Evolutionary conservation across 2,888 invertebrate genomes (phyloP).

Genomic region (Watsonalla binaria): DNA sequence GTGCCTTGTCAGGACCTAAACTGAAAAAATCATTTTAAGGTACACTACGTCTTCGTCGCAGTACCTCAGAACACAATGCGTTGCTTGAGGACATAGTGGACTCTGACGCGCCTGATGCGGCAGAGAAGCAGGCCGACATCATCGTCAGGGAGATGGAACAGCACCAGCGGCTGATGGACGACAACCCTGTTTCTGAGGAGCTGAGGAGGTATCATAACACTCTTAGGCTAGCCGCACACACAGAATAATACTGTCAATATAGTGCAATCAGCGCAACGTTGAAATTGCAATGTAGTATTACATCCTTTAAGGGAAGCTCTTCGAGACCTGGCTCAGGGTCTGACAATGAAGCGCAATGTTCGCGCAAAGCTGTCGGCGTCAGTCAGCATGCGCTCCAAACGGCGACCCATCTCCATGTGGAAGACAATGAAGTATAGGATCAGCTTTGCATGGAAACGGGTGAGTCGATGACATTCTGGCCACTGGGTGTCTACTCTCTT

Average conservation of each 20-base stretch:
- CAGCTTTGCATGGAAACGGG: constrained; percentile 78
- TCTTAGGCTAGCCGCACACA: not conserved
- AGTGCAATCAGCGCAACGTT: not conserved
- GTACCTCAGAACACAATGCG: constrained; percentile 53
- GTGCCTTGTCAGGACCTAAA: too few species aligned
- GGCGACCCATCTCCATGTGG: constrained; percentile 72
- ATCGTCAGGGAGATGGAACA: constrained; percentile 83
- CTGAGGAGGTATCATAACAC: constrained; percentile 72
- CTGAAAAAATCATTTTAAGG: constrained; percentile 26
- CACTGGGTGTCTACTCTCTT: too few species aligned
- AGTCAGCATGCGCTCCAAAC: constrained; percentile 76
- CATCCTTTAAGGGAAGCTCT: constrained; percentile 78
- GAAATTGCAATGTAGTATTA: not conserved
- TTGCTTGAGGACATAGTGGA: constrained; percentile 40
- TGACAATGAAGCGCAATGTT: constrained; percentile 83
- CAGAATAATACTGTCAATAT: too few species aligned
- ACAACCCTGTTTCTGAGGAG: constrained; percentile 80
- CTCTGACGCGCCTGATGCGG: constrained; percentile 35
- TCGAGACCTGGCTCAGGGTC: constrained; percentile 82
- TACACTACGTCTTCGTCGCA: constrained; percentile 55
- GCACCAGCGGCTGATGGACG: constrained; percentile 81
- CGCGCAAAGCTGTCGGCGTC: constrained; percentile 80
- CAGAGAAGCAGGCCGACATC: constrained; percentile 75
- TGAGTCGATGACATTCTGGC: constrained; percentile 27
- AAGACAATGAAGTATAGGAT: constrained; percentile 79